phyloP scores from a whole-genome alignment of 1,140 invertebrate species.

The Micrasema longulum region DNA sequence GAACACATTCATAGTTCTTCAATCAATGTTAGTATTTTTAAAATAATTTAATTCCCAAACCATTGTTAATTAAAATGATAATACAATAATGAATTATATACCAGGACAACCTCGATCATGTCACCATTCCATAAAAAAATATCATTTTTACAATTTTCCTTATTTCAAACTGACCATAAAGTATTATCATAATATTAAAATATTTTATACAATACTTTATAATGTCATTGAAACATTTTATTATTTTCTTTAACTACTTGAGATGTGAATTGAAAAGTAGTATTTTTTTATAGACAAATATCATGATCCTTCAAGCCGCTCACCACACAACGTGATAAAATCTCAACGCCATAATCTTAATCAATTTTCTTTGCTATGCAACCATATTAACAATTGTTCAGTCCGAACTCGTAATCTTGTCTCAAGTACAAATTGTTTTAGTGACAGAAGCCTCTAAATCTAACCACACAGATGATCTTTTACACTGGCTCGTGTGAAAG shows the following conservation, averaged over 20 bases:
- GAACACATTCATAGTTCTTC: background rate
- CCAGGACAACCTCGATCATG: slow-evolving; percentile 50
- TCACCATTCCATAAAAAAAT: slow-evolving; percentile 47
- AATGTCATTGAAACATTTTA: no score
- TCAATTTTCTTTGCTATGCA: slow-evolving; percentile 25
- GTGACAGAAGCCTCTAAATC: background rate
- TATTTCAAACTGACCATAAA: slow-evolving; percentile 4
- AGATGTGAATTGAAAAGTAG: slow-evolving; percentile 29
- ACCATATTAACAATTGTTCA: slow-evolving; percentile 17
- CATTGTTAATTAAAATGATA: slow-evolving; percentile 23
- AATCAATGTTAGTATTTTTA: slow-evolving; percentile 9
- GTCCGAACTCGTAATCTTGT: background rate
- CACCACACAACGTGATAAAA: slow-evolving; percentile 26
- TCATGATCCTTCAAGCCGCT: slow-evolving; percentile 48
- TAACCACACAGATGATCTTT: no score
- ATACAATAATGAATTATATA: slow-evolving; percentile 35
- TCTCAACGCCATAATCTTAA: slow-evolving; percentile 41
- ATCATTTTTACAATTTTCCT: slow-evolving; percentile 32
- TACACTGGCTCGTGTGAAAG: background rate
- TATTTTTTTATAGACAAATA: slow-evolving; percentile 49
- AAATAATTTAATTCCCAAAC: slow-evolving; percentile 18
- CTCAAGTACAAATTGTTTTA: background rate
- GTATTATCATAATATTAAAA: no score
- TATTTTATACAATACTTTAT: no score
- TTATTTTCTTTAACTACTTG: no score